Evolutionary conservation across 2,113 vertebrate genomes (phyloP).

Genomic region (Pseudorectes ferrugineus): DNA sequence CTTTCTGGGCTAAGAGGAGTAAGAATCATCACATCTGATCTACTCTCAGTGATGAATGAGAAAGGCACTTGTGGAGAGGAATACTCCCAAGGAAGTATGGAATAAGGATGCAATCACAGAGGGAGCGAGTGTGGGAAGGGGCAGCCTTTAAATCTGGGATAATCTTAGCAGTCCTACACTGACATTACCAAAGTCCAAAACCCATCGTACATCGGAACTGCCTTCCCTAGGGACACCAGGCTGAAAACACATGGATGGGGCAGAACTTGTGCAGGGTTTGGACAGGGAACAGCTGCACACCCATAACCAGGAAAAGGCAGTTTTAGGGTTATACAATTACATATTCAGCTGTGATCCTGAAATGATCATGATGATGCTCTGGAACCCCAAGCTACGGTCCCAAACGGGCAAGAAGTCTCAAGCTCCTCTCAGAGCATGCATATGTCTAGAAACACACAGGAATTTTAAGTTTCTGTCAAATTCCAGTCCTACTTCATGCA

Average conservation of each 20-base stretch:
- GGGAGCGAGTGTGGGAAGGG: background rate
- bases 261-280: background rate
- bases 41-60: background rate
- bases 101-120: background rate
- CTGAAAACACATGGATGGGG: accelerated
- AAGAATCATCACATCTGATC: background rate
- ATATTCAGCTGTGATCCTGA: background rate
- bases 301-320: background rate
- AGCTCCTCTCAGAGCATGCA: background rate
- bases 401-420: background rate
- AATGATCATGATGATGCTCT: background rate
- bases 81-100: accelerated
- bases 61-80: background rate
- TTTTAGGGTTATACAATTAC: accelerated
- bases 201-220: accelerated
- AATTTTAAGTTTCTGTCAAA: background rate
- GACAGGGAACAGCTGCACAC: background rate
- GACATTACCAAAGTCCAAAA: background rate
- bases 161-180: background rate
- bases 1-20: background rate
- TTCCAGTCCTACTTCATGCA: background rate
- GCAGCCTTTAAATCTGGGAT: background rate
- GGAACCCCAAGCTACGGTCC: background rate
- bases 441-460: background rate
- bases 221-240: background rate